Evolutionary conservation across 1,140 invertebrate species (phyloP).

Genomic region (Cherax quadricarinatus): DNA sequence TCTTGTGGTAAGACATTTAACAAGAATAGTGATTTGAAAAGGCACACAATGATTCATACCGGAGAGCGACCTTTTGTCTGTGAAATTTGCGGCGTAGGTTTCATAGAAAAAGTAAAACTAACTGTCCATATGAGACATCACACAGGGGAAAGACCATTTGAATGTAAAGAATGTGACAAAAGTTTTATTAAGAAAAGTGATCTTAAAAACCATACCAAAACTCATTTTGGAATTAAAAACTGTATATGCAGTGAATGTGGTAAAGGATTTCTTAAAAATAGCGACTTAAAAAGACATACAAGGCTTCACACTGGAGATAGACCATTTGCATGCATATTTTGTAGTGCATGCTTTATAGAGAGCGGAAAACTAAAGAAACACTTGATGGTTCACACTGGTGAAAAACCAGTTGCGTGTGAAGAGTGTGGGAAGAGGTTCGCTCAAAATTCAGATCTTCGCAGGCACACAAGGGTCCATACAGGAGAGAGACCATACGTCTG

Average conservation of each 20-base stretch:
- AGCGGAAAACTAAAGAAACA: slow-evolving; percentile 56
- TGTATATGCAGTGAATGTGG: slow-evolving; percentile 56
- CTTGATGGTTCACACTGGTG: slow-evolving; percentile 54
- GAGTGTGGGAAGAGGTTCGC: slow-evolving; percentile 51
- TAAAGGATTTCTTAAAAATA: slow-evolving; percentile 54
- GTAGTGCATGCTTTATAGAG: slow-evolving; percentile 37
- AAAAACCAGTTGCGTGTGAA: slow-evolving; percentile 40
- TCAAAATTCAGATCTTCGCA: slow-evolving; percentile 51
- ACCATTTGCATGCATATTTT: slow-evolving; percentile 45
- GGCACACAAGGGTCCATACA: slow-evolving; percentile 51
- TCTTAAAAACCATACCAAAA: slow-evolving; percentile 48
- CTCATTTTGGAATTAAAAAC: slow-evolving; percentile 50
- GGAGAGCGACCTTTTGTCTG: slow-evolving; percentile 55
- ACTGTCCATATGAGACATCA: slow-evolving; percentile 51
- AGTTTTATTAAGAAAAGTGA: slow-evolving; percentile 60
- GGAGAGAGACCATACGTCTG: slow-evolving; percentile 53
- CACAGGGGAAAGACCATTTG: slow-evolving; percentile 56
- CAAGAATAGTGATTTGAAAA: slow-evolving; percentile 57
- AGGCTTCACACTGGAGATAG: slow-evolving; percentile 44
- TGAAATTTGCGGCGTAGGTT: slow-evolving; percentile 44
- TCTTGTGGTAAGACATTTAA: slow-evolving; percentile 44
- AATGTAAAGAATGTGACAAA: slow-evolving; percentile 49
- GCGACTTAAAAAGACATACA: slow-evolving; percentile 48
- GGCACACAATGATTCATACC: slow-evolving; percentile 54
- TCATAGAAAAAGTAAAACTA: slow-evolving; percentile 49